Evolutionary conservation across 2,888 invertebrate species (phyloP).

Genomic region (Eucera pruinosa): DNA sequence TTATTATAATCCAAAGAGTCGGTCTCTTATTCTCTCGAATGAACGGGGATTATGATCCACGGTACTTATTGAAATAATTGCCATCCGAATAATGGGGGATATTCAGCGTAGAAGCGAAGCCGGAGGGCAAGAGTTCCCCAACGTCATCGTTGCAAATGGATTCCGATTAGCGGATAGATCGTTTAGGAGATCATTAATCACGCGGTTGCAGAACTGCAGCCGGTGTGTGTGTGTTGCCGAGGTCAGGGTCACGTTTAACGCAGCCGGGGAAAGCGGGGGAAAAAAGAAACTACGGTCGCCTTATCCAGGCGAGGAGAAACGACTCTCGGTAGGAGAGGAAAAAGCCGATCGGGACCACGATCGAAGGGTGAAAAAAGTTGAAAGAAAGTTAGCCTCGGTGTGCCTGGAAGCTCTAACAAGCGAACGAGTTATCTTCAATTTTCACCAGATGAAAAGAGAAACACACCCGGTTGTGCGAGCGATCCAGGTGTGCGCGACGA

Average conservation of each 20-base stretch:
- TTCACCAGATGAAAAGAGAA: not conserved
- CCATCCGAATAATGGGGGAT: no score
- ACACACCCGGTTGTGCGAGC: no score
- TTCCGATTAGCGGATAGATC: not conserved
- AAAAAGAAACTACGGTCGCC: conserved; percentile 51
- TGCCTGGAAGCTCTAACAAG: not conserved
- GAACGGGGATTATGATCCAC: no score
- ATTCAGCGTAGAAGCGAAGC: no score
- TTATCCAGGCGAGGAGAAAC: conserved; percentile 50
- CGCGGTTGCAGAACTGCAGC: not conserved
- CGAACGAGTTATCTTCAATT: conserved; percentile 5
- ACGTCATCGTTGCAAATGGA: not conserved
- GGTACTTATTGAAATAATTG: no score
- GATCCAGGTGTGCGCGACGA: not conserved
- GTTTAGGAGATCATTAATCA: conserved; percentile 9
- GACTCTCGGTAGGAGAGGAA: conserved; percentile 26
- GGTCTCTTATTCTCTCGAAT: no score
- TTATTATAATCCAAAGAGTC: no score
- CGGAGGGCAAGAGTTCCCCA: not conserved
- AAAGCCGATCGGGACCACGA: conserved; percentile 35
- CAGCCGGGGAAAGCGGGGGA: conserved; percentile 47
- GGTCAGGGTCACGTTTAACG: conserved; percentile 48
- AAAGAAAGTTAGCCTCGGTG: conserved; percentile 22
- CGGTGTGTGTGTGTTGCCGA: conserved; percentile 13
- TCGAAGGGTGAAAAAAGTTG: conserved; percentile 24